phyloP scores from a whole-genome alignment of 1,140 invertebrate species.

The Eueides isabella region DNA sequence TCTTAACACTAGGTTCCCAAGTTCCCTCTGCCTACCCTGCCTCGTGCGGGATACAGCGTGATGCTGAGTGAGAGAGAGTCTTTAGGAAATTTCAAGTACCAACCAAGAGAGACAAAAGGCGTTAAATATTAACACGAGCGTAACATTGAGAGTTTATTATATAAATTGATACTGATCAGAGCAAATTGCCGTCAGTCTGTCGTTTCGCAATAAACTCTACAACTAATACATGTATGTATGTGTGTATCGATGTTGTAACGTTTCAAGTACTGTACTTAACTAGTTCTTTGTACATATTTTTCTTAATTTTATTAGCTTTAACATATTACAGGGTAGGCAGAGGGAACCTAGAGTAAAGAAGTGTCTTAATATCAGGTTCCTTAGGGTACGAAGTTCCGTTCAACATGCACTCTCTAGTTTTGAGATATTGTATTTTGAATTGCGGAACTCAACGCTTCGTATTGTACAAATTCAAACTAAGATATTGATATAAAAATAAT shows the following conservation, averaged over 20 bases:
- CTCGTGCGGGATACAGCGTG: neutral
- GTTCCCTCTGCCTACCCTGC: too few species aligned
- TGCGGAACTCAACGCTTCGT: neutral
- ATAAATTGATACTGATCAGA: conserved; percentile 42
- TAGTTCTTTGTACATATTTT: neutral
- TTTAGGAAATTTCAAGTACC: neutral
- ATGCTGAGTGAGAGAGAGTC: neutral
- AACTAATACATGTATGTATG: neutral
- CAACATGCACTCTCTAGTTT: too few species aligned
- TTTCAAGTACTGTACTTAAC: neutral
- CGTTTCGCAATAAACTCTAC: conserved; percentile 30
- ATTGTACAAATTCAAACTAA: too few species aligned
- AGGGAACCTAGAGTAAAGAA: too few species aligned
- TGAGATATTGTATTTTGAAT: neutral
- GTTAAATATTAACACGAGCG: neutral
- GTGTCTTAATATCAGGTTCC: too few species aligned
- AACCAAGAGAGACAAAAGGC: neutral
- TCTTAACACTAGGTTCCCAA: too few species aligned
- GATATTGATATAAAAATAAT: too few species aligned
- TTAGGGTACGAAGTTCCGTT: too few species aligned
- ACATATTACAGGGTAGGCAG: too few species aligned
- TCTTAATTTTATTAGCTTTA: neutral
- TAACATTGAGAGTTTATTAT: conserved; percentile 38
- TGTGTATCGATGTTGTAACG: neutral
- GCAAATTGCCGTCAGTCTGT: conserved; percentile 32